Conservation (phyloP, 2,888 invertebrate genomes). For the Drosophila mettleri region DNA sequence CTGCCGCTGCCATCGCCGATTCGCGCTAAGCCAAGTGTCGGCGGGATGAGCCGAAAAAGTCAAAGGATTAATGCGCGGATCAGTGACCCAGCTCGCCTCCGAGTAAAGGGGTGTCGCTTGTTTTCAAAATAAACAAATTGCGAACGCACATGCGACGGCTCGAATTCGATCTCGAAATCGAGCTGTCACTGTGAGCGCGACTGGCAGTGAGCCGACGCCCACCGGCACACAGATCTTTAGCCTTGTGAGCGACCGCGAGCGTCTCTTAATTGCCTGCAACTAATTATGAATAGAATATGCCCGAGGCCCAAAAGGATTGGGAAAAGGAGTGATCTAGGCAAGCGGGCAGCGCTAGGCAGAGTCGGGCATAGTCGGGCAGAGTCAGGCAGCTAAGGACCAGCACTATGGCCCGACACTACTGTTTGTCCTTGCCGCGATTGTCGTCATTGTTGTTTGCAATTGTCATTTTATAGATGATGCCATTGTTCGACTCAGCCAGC, state of each 20-base stretch:
- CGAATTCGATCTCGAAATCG: background rate
- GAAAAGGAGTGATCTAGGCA: slow-evolving; percentile 66
- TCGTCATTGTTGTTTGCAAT: slow-evolving; percentile 83
- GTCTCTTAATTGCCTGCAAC: slow-evolving; percentile 76
- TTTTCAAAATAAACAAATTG: slow-evolving; percentile 82
- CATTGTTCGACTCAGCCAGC: slow-evolving; percentile 61
- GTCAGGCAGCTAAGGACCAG: background rate
- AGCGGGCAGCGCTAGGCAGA: background rate
- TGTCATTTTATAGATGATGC: slow-evolving; percentile 82
- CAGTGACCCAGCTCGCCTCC: slow-evolving; percentile 33
- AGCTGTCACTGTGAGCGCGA: background rate
- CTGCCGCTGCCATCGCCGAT: background rate
- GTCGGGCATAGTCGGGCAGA: background rate
- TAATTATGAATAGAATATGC: slow-evolving; percentile 74
- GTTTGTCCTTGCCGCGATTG: slow-evolving; percentile 81
- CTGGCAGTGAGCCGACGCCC: slow-evolving; percentile 23
- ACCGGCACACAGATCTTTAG: slow-evolving; percentile 13
- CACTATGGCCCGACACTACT: slow-evolving; percentile 66
- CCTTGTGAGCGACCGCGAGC: slow-evolving; percentile 72
- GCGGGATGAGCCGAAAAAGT: slow-evolving; percentile 67
- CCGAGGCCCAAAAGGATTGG: slow-evolving; percentile 22
- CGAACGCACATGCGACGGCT: slow-evolving; percentile 44
- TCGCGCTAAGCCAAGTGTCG: slow-evolving; percentile 14
- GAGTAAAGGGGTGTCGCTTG: slow-evolving; percentile 77
- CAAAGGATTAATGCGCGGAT: slow-evolving; percentile 73